phyloP scores from a whole-genome alignment of 2,113 vertebrate species.

The Myodes glareolus region DNA sequence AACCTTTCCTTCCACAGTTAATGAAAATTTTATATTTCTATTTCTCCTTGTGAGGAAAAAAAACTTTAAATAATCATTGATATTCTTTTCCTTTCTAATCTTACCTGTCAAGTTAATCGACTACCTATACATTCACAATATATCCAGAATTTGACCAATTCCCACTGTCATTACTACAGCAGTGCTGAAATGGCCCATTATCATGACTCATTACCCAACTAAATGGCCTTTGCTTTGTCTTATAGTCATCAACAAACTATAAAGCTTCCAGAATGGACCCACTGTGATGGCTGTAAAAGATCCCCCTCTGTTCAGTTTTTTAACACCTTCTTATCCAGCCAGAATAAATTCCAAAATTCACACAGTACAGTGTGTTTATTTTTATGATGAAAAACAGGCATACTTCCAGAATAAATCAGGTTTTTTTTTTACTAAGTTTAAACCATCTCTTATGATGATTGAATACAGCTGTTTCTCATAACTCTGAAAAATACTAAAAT shows the following conservation, averaged over 20 bases:
- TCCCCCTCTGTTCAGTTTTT: background rate
- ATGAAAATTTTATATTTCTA: background rate
- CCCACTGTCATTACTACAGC: background rate
- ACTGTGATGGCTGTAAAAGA: background rate
- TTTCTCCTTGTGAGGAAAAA: background rate
- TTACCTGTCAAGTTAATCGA: background rate
- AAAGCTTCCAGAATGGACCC: background rate
- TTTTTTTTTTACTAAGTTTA: background rate
- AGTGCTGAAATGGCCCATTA: background rate
- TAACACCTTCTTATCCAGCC: background rate
- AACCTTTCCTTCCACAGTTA: background rate
- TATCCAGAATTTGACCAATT: slow-evolving; percentile 17
- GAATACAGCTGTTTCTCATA: background rate
- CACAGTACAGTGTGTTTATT: background rate
- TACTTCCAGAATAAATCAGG: background rate
- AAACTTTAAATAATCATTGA: background rate
- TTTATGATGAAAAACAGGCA: background rate
- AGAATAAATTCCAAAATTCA: slow-evolving; percentile 4
- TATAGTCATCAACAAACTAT: background rate
- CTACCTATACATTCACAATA: background rate
- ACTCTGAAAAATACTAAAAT: background rate
- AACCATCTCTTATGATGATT: background rate
- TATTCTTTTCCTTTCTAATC: background rate
- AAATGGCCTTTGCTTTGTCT: slow-evolving; percentile 18
- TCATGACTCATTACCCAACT: slow-evolving; percentile 42